Percentiles rank a stretch among this genome's conserved stretches.
Evolutionary conservation across 2,888 invertebrate species (phyloP).

Genomic region (Scaptodrosophila latifasciaeformis): DNA sequence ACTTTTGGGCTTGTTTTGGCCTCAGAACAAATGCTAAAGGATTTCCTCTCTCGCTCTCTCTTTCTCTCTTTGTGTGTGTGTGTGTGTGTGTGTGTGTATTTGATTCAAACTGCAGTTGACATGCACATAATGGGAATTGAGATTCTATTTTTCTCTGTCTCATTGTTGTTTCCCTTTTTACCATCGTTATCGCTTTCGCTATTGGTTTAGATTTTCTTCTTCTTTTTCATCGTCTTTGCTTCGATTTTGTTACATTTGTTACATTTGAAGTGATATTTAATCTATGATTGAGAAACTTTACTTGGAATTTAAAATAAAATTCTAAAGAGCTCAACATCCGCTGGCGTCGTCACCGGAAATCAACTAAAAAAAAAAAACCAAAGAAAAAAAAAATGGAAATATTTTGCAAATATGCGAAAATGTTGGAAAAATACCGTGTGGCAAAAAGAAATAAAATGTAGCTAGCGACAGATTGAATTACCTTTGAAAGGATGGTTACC

Average conservation of each 20-base stretch:
- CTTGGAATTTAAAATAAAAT: not conserved
- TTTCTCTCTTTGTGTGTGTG: not conserved
- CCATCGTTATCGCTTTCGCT: constrained; percentile 25
- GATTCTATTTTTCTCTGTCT: constrained; percentile 47
- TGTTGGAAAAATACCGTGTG: constrained; percentile 46
- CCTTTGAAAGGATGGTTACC: too few relatives aligned
- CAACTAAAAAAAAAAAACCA: constrained; percentile 17
- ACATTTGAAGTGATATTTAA: constrained; percentile 69
- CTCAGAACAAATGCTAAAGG: constrained; percentile 19
- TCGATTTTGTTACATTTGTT: constrained; percentile 66
- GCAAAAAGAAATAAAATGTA: constrained; percentile 43
- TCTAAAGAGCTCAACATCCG: constrained; percentile 25
- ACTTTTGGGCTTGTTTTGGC: constrained; percentile 32
- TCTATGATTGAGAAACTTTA: constrained; percentile 37
- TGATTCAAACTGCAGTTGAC: constrained; percentile 69
- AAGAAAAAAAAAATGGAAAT: constrained; percentile 55
- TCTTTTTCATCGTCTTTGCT: constrained; percentile 62
- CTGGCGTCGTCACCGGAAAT: constrained; percentile 31
- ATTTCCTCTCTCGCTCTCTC: constrained; percentile 19
- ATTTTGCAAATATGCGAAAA: constrained; percentile 63
- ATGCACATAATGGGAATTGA: constrained; percentile 69
- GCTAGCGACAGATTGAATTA: constrained; percentile 68
- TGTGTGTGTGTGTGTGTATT: constrained; percentile 6
- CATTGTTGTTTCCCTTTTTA: not conserved
- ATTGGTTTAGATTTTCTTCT: constrained; percentile 49